Evolutionary conservation across 1,140 invertebrate genomes (phyloP), one percentile per base, ranked within the genome.

Genomic region (Macrobrachium nipponense): DNA sequence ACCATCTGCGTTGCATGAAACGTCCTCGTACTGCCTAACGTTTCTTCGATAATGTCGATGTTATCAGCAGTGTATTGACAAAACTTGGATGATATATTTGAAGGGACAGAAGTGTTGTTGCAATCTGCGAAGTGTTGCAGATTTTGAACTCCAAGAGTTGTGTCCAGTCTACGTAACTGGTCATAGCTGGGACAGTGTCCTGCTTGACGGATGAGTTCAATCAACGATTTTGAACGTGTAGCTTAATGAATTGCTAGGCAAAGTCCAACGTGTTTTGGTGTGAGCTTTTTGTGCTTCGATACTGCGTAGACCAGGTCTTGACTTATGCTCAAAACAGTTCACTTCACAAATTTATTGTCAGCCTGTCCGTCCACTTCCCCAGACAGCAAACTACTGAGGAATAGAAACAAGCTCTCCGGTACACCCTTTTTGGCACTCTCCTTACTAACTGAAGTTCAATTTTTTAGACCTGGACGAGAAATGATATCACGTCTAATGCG

Each of bases 11-110:
- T 80, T 1, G 51, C 60, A 61, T 80, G 78, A 27, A 80, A 80
- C n/a, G 51, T 80, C n/a, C 78, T 59, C 78, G 5, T 80, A 14
- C 78, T 59, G 62, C 5, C 59, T 36, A 80, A 64, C 14, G 78
- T 80, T 80, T 80, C 78, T 61, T 80, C 78, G 27, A 64, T 80
- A 43, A 80, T 80, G 59, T 61, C 78, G n/a, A 61, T 80, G 59
- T 80, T 80, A 36, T 80, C 78, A 20, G 78, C 78, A 60, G 78
- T 4, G 27, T 62, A 62, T 62, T 80, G 78, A 36, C 18, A 61
- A 36, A 80, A 80, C n/a, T 36, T 17, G 20, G 14, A 20, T 62
- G 59, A 18, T 23, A 80, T 18, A 80, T 80, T 80, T 20, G 78
- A 20, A 23, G 75, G 75, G 51, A 77, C 20, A 20, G 75, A 11